Percentiles rank a stretch among this genome's conserved stretches.
These are phyloP conservation scores for Rhynchotus rufescens DNA, from an alignment of 2,797 vertebrate species.

Conservation along the genomic window DNA sequence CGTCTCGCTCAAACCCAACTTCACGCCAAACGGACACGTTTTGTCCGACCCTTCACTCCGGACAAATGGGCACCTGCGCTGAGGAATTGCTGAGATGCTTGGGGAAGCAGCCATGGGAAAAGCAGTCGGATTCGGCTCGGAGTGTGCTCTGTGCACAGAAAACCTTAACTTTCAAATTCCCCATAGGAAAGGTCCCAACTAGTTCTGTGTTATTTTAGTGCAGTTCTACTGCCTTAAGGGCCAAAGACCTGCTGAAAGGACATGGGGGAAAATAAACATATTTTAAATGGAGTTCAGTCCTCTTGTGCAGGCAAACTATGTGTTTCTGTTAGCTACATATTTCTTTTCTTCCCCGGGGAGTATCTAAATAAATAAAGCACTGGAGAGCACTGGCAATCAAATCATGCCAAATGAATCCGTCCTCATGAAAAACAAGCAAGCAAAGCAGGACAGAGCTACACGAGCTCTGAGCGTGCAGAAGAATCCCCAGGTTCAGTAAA, in stretches of 20 bases:
- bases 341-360: background rate
- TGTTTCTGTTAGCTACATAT: background rate
- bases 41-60: slow-evolving; percentile 44
- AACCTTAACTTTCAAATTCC: background rate
- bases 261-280: background rate
- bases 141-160: too few species aligned
- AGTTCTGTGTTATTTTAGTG: background rate
- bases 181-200: background rate
- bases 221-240: too few species aligned
- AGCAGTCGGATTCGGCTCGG: background rate
- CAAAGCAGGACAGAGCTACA: too few species aligned
- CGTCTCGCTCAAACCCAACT: slow-evolving; percentile 16
- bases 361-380: background rate
- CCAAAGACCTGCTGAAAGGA: background rate
- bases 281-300: background rate
- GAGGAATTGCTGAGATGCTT: background rate
- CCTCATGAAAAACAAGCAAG: background rate
- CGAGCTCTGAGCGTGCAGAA: background rate
- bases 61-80: slow-evolving; percentile 25
- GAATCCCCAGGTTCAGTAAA: background rate
- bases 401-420: background rate
- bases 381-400: background rate
- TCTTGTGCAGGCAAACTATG: background rate
- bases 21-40: slow-evolving; percentile 26
- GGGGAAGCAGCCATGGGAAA: background rate